Percentiles rank a stretch among this genome's conserved stretches.
Evolutionary conservation across 2,797 vertebrate genomes (phyloP).

Genomic region (Sebastes aleutianus): DNA sequence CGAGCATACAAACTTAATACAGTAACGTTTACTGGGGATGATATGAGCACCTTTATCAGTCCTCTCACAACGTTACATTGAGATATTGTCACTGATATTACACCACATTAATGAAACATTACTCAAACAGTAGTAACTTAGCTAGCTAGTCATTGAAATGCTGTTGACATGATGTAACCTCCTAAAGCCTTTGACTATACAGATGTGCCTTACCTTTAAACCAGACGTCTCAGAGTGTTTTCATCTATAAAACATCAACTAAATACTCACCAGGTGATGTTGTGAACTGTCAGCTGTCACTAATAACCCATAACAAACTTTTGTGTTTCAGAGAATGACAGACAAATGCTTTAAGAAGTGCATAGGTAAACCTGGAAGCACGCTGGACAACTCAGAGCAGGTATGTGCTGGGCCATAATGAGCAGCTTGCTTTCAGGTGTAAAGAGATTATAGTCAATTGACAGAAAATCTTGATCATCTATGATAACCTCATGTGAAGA

Average conservation of each 20-base stretch:
- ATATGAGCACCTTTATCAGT: background rate
- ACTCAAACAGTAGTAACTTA: background rate
- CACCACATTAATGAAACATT: too few relatives aligned
- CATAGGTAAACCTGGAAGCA: slow-evolving; percentile 91
- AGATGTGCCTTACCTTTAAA: background rate
- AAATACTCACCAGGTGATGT: fast-evolving
- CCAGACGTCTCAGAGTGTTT: too few relatives aligned
- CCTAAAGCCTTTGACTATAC: background rate
- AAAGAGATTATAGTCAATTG: too few relatives aligned
- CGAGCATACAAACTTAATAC: background rate
- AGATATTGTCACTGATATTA: background rate
- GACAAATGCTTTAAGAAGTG: slow-evolving; percentile 99
- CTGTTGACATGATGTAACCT: background rate
- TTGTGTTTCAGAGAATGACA: slow-evolving; percentile 92
- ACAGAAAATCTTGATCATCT: background rate
- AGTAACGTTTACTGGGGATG: fast-evolving
- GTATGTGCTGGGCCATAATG: slow-evolving; percentile 67
- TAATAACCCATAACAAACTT: too few relatives aligned
- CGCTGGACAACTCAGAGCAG: slow-evolving; percentile 97
- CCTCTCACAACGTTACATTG: background rate
- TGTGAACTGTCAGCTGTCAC: background rate
- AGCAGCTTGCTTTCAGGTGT: background rate
- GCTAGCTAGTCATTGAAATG: background rate
- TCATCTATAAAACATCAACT: background rate
- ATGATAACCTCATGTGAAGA: background rate